A percentile compares a stretch with the other conserved stretches of the same genome.
phyloP scores from a whole-genome alignment of 2,888 invertebrate genomes.

The Idaea straminata region DNA sequence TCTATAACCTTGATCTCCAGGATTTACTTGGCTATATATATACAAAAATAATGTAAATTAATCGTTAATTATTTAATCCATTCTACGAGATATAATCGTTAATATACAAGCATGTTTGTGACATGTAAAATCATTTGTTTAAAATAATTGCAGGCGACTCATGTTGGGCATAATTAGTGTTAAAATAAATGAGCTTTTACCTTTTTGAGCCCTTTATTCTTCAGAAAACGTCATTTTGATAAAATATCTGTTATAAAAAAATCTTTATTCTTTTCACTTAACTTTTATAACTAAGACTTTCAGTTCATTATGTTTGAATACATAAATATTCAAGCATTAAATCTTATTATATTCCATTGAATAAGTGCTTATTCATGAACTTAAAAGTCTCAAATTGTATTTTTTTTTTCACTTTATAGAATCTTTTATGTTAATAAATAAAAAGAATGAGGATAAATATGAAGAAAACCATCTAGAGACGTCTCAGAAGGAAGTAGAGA shows the following conservation, averaged over 20 bases:
- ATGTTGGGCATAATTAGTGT: neutral
- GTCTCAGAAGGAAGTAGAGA: neutral
- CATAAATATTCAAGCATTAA: neutral
- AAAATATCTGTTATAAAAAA: no score
- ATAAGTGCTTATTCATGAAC: neutral
- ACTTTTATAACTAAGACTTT: neutral
- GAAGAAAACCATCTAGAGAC: neutral
- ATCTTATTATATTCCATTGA: neutral
- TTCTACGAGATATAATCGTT: neutral
- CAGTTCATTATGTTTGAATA: neutral
- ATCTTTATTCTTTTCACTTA: no score
- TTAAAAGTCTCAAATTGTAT: neutral
- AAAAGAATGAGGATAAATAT: neutral
- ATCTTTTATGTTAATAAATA: neutral
- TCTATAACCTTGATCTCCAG: neutral
- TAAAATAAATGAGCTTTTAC: neutral
- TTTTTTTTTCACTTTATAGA: neutral
- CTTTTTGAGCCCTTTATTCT: neutral
- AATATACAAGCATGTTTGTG: neutral
- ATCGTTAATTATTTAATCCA: neutral
- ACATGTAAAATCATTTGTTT: neutral
- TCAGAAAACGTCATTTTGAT: no score
- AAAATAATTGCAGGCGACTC: neutral
- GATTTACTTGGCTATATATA: neutral
- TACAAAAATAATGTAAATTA: neutral